phyloP scores from a whole-genome alignment of 2,888 invertebrate species.

The Gisinianus flammeolus region DNA sequence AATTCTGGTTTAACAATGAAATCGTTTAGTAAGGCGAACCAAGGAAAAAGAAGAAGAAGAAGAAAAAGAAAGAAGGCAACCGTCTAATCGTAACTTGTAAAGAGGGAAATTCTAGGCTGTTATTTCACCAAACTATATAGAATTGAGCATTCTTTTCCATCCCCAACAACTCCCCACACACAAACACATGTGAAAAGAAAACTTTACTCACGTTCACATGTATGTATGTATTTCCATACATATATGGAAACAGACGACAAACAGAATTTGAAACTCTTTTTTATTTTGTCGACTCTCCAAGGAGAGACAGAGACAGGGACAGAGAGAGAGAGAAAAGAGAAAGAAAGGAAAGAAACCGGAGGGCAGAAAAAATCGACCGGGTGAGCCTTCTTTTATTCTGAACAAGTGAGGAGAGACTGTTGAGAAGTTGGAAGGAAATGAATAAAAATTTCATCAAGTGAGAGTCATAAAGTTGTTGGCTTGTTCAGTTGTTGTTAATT shows the following conservation, averaged over 20 bases:
- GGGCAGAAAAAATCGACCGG: background rate
- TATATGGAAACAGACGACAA: no score
- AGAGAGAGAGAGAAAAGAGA: no score
- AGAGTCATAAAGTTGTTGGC: constrained; percentile 52
- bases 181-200: background rate
- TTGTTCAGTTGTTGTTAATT: constrained; percentile 55
- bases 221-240: background rate
- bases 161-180: background rate
- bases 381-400: constrained; percentile 24
- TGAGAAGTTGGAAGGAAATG: constrained; percentile 42
- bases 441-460: constrained; percentile 58
- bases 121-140: background rate
- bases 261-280: background rate
- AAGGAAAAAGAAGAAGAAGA: background rate
- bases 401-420: constrained; percentile 23
- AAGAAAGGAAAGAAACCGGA: no score
- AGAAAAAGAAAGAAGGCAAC: constrained; percentile 2
- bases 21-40: constrained; percentile 34
- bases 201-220: background rate
- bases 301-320: background rate
- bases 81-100: constrained; percentile 20
- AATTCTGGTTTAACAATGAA: constrained; percentile 37
- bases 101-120: no score
- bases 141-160: background rate
- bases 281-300: no score